phyloP scores from a whole-genome alignment of 2,113 vertebrate species.

The Sterrhoptilus dennistouni region DNA sequence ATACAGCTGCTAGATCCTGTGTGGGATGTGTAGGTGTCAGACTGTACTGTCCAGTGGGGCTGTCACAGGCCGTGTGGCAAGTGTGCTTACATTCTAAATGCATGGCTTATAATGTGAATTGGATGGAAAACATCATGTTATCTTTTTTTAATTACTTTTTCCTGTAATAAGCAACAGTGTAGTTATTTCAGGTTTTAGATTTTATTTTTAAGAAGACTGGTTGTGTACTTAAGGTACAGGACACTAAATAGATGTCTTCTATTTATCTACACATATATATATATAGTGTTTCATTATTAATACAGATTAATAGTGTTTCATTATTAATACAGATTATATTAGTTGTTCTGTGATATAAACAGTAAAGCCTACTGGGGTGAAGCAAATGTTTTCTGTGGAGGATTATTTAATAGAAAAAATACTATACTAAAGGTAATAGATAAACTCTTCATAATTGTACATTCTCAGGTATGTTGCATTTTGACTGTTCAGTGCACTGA shows the following conservation, averaged over 20 bases:
- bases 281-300: not conserved
- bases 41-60: rapidly evolving
- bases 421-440: not conserved
- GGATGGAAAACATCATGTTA: not conserved
- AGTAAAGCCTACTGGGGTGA: not conserved
- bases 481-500: not conserved
- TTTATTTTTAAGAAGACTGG: not conserved
- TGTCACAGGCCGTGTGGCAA: not conserved
- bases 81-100: not conserved
- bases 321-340: not conserved
- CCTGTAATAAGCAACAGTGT: not conserved
- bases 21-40: not conserved
- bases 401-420: not conserved
- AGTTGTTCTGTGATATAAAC: not conserved
- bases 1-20: rapidly evolving
- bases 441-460: not conserved
- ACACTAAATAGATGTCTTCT: not conserved
- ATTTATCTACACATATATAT: not conserved
- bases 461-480: not conserved
- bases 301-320: not conserved
- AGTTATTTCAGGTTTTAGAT: not conserved
- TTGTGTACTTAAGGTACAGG: not conserved
- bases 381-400: not conserved
- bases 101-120: not conserved
- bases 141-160: not conserved